These are phyloP conservation scores for Hippocampus kuda DNA, from an alignment of 2,797 vertebrate species.

Conservation along the genomic window DNA sequence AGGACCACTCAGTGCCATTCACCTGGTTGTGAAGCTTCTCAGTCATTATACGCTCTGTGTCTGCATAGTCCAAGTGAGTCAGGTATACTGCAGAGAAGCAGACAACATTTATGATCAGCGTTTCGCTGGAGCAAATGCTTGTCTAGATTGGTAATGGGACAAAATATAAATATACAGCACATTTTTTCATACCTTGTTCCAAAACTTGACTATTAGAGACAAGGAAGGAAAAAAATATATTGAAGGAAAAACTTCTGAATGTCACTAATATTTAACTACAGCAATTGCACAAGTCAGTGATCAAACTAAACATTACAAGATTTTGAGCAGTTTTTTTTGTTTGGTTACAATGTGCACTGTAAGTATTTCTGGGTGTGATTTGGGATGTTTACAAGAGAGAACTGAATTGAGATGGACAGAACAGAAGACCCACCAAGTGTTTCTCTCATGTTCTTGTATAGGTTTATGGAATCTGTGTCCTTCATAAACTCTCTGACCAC, in stretches of 20 bases:
- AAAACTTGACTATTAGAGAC: neutral
- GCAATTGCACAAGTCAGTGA: neutral
- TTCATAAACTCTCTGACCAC: constrained; percentile 99
- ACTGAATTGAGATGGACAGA: neutral
- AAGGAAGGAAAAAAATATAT: neutral
- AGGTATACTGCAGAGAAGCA: constrained; percentile 76
- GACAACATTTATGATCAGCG: neutral
- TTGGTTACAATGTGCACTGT: neutral
- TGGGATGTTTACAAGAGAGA: neutral
- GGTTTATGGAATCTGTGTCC: constrained; percentile 96
- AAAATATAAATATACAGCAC: neutral
- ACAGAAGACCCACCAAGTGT: constrained; percentile 76
- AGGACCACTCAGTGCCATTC: constrained; percentile 95
- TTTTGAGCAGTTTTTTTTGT: too few relatives aligned
- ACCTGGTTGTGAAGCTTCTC: constrained; percentile 99
- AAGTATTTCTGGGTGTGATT: neutral
- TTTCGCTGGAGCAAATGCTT: neutral
- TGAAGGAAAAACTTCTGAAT: neutral
- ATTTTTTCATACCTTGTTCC: neutral
- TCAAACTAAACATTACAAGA: neutral
- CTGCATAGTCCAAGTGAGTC: constrained; percentile 94
- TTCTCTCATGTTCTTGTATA: constrained; percentile 99
- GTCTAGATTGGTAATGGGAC: neutral
- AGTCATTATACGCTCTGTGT: constrained; percentile 97
- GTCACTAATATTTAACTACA: neutral